phyloP scores from a whole-genome alignment of 2,797 vertebrate genomes.

The Pseudomugil tenellus region DNA sequence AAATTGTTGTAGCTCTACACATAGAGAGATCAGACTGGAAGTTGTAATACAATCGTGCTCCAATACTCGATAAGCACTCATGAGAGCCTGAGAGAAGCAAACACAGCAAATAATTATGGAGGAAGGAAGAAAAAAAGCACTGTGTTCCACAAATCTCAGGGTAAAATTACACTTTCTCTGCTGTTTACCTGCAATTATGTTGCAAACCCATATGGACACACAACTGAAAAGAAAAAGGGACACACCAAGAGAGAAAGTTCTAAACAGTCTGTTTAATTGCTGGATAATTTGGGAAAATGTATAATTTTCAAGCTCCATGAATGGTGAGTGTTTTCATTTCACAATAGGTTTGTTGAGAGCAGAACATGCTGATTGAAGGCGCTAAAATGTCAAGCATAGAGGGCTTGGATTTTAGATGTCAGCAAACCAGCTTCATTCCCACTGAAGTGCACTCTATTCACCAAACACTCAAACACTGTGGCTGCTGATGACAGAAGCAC shows the following conservation, averaged over 20 bases:
- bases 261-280: constrained; percentile 47
- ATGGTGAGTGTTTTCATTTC: constrained; percentile 60
- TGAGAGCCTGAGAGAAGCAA: constrained; percentile 31
- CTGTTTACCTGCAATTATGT: constrained; percentile 41
- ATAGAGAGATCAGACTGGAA: constrained; percentile 32
- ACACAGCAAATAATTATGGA: constrained; percentile 48
- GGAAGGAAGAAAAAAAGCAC: constrained; percentile 13
- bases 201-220: constrained; percentile 24
- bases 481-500: constrained; percentile 51
- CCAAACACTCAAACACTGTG: constrained; percentile 54
- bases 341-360: constrained; percentile 53
- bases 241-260: constrained; percentile 5
- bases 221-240: constrained; percentile 3
- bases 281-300: constrained; percentile 55
- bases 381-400: constrained; percentile 72
- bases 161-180: constrained; percentile 32
- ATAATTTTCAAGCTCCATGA: constrained; percentile 57
- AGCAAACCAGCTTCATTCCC: constrained; percentile 67
- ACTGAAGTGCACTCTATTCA: constrained; percentile 72
- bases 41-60: constrained; percentile 30
- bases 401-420: constrained; percentile 64
- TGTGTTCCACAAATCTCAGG: constrained; percentile 43
- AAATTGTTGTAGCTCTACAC: constrained; percentile 44
- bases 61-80: constrained; percentile 40
- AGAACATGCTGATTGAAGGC: constrained; percentile 66